These are phyloP conservation scores for Botia kubotai DNA, from an alignment of 2,797 vertebrate species.

Conservation along the genomic window DNA sequence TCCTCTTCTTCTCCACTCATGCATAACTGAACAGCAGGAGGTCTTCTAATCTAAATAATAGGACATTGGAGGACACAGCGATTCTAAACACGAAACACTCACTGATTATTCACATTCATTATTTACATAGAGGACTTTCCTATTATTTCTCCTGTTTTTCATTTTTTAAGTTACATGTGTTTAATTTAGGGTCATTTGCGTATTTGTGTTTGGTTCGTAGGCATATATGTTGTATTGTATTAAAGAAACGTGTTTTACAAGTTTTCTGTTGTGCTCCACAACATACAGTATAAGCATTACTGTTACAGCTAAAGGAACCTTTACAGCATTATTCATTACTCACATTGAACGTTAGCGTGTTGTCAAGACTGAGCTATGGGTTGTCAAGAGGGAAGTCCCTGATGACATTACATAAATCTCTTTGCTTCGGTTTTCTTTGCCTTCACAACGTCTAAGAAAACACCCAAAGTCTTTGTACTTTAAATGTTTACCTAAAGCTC, in stretches of 20 bases:
- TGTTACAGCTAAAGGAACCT: too few relatives aligned
- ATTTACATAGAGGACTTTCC: background rate
- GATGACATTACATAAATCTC: slow-evolving; percentile 50
- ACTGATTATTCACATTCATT: background rate
- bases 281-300: too few relatives aligned
- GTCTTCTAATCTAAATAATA: slow-evolving; percentile 24
- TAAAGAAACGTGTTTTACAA: too few relatives aligned
- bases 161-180: background rate
- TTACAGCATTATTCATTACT: slow-evolving; percentile 59
- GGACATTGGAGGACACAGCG: slow-evolving; percentile 21
- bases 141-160: background rate
- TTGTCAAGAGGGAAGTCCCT: slow-evolving; percentile 7
- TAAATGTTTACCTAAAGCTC: background rate
- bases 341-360: background rate
- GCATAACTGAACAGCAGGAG: slow-evolving; percentile 45
- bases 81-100: background rate
- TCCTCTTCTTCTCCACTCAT: slow-evolving; percentile 37
- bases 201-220: background rate
- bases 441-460: too few relatives aligned
- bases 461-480: background rate
- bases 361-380: background rate
- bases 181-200: background rate
- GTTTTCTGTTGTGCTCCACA: too few relatives aligned
- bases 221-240: background rate
- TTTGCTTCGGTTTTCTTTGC: slow-evolving; percentile 53